Evolutionary conservation across 2,113 vertebrate genomes (phyloP).

Genomic region (Phalacrocorax aristotelis): DNA sequence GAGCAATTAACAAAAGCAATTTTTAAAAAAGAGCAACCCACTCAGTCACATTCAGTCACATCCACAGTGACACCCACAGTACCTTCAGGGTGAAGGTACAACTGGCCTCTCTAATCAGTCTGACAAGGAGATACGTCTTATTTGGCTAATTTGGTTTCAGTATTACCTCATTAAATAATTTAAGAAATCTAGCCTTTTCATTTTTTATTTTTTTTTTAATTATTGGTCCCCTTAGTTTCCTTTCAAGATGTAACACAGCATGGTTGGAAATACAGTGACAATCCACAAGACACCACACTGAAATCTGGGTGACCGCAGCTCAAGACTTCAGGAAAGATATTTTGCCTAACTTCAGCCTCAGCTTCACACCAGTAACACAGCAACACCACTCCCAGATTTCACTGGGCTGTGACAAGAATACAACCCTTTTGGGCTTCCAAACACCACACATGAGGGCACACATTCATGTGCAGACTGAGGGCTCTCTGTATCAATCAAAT

Average conservation of each 20-base stretch:
- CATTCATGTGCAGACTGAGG: accelerated
- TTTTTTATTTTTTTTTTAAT: background rate
- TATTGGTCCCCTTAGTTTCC: background rate
- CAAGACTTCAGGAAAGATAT: background rate
- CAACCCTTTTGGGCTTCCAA: accelerated
- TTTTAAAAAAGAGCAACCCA: background rate
- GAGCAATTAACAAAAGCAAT: background rate
- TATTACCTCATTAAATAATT: background rate
- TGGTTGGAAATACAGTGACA: background rate
- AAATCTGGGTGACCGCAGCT: background rate
- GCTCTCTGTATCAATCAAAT: accelerated
- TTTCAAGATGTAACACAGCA: background rate
- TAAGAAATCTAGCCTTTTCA: background rate
- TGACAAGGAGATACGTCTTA: background rate
- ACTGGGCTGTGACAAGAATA: background rate
- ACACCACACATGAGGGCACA: accelerated
- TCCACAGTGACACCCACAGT: background rate
- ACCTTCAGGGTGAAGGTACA: accelerated
- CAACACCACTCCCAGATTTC: background rate
- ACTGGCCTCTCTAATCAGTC: background rate
- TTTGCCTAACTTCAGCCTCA: background rate
- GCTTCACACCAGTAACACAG: accelerated
- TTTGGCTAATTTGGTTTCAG: background rate
- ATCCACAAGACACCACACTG: background rate
- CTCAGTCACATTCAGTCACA: background rate